A percentile compares a stretch with the other conserved stretches of the same genome.
Conservation (phyloP, 2,113 vertebrate genomes). For the Lichenostomus cassidix region DNA sequence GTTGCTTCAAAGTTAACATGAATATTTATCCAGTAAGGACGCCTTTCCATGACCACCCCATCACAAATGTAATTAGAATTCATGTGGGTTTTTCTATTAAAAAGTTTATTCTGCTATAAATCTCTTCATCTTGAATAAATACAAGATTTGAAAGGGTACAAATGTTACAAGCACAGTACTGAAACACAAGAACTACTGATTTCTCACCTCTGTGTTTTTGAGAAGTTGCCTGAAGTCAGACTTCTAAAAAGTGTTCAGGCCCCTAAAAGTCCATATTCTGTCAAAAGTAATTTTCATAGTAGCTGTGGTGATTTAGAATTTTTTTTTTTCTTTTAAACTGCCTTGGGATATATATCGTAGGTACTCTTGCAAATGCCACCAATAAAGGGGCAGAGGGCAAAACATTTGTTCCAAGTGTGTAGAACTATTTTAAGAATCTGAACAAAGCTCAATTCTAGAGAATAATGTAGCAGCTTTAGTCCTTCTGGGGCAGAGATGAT, state of each 20-base stretch:
- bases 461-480: neutral
- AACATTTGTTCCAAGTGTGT: neutral
- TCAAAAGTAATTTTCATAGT: neutral
- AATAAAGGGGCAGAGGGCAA: neutral
- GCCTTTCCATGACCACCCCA: neutral
- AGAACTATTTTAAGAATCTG: neutral
- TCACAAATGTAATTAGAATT: neutral
- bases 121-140: neutral
- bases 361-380: neutral
- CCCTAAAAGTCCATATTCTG: neutral
- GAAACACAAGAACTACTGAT: neutral
- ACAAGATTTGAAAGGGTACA: neutral
- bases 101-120: neutral
- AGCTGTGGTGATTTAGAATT: neutral
- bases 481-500: neutral
- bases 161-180: fast-evolving
- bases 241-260: neutral
- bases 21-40: neutral
- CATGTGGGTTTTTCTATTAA: neutral
- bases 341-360: neutral
- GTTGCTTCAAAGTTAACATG: neutral
- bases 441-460: neutral
- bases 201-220: neutral
- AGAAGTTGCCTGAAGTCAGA: neutral
- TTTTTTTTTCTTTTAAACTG: neutral